Evolutionary conservation across 2,113 vertebrate species (phyloP).

Genomic region (Nansenia antarctica): DNA sequence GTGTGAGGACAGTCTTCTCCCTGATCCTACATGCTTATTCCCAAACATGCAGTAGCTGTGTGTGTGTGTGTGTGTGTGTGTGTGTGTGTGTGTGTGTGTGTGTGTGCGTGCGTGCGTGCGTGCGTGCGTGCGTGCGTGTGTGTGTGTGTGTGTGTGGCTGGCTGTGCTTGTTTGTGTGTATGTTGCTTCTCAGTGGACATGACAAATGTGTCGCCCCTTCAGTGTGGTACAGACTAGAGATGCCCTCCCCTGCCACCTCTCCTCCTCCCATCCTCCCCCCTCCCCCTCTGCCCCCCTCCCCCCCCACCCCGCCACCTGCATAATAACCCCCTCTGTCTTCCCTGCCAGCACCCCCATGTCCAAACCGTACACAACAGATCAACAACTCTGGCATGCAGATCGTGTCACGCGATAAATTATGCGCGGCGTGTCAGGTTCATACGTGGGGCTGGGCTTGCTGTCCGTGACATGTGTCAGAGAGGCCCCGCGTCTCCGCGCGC

Average conservation of each 20-base stretch:
- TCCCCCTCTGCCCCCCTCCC: conserved; percentile 28
- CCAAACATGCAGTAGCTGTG: too few species aligned
- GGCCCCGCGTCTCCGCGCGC: conserved; percentile 65
- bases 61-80: not conserved
- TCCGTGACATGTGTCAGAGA: conserved; percentile 81
- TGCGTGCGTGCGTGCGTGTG: too few species aligned
- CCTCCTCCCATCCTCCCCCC: conserved; percentile 54
- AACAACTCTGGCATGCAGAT: conserved; percentile 79
- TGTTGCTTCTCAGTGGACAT: conserved; percentile 74
- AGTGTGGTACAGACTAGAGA: conserved; percentile 55
- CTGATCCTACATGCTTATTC: too few species aligned
- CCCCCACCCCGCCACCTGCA: conserved; percentile 44
- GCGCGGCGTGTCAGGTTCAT: conserved; percentile 76
- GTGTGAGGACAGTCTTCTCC: too few species aligned
- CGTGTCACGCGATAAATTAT: conserved; percentile 79
- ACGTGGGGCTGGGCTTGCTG: conserved; percentile 72
- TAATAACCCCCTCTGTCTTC: conserved; percentile 59
- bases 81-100: not conserved
- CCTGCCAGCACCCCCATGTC: conserved; percentile 68
- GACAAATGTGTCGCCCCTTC: conserved; percentile 73
- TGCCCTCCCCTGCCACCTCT: conserved; percentile 44
- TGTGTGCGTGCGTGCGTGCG: too few species aligned
- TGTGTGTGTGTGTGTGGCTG: conserved; percentile 53
- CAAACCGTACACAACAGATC: conserved; percentile 76
- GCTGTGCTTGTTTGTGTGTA: conserved; percentile 63